phyloP scores from a whole-genome alignment of 2,113 vertebrate species.

The Alces alces region DNA sequence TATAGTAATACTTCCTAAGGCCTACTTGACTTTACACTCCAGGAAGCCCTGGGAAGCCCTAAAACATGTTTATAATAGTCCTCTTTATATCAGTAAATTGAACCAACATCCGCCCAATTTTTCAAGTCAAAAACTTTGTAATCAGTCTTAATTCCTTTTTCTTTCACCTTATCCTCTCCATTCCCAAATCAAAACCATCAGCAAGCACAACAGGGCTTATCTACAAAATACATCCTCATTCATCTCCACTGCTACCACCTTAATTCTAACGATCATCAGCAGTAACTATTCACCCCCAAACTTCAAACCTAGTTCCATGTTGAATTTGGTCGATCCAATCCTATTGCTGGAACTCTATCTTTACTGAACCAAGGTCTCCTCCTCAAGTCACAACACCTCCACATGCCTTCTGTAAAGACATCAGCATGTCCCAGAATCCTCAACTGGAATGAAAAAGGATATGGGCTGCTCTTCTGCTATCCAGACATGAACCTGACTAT shows the following conservation, averaged over 20 bases:
- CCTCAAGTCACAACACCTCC: not conserved
- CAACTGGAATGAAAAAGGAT: not conserved
- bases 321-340: not conserved
- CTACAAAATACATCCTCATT: not conserved
- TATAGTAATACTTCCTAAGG: not conserved
- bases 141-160: not conserved
- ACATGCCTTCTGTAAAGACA: not conserved
- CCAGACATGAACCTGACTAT: not conserved
- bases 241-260: not conserved
- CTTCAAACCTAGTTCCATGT: not conserved
- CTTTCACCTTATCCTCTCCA: not conserved
- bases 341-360: not conserved
- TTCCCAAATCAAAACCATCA: not conserved
- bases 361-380: not conserved
- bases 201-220: not conserved
- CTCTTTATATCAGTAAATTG: not conserved
- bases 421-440: not conserved
- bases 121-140: not conserved
- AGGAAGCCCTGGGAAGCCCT: not conserved
- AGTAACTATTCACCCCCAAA: not conserved
- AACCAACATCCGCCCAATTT: not conserved
- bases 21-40: not conserved
- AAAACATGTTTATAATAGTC: not conserved
- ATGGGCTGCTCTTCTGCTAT: not conserved
- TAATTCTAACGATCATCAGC: not conserved